Base-by-base conservation (phyloP, 2,888 invertebrate genomes). In the Bombylius discolor region DNA sequence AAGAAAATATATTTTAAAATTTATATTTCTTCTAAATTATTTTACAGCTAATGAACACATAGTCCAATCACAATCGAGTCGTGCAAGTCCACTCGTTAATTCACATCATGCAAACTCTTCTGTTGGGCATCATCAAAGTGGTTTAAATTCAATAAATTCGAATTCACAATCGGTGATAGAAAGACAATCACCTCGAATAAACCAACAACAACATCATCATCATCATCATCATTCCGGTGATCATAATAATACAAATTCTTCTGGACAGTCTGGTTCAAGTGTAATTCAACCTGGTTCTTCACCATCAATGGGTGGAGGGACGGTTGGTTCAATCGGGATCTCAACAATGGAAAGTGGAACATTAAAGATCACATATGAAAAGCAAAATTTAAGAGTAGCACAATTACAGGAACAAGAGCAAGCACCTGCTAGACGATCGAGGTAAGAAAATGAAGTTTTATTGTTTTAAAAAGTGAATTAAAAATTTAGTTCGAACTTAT, bases 401-500 rank as follows among this genome's bases (percentile, higher is more conserved):
- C 72, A 77, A 56, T 61, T 76, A 60, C 72, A 77, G 47, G 70
- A 73, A 36, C 70, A 74, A 59, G 77, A 78, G 58, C 74, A 77
- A 48, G 73, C 75, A 50, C 74, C 77, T n/a, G 73, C 74, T 4
- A 79, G 81, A 63, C 71, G 81, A 64, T 78, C 78, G 60, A 78
- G 81, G 81, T 81, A 69, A 71, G 69, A 62, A 51, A 39, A 12
- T 23, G 14, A 33, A 46, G 8, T 44, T 44, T 44, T 42, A n/a
- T 50, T 14, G 23, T 23, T 23, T 23, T 23, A 23, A 23, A 23
- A 23, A 23, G 23, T 23, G 23, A 23, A 23, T 23, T 23, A 23
- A 23, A 23, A 23, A 23, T 23, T 23, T 23, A 23, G 23, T 23
- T 23, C 23, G 2, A 23, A 23, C 23, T 23, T 23, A 23, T 39